Evolutionary conservation across 2,888 invertebrate species (phyloP), one percentile per base, ranked within the genome.

Genomic region (Synanthedon andrenaeformis): DNA sequence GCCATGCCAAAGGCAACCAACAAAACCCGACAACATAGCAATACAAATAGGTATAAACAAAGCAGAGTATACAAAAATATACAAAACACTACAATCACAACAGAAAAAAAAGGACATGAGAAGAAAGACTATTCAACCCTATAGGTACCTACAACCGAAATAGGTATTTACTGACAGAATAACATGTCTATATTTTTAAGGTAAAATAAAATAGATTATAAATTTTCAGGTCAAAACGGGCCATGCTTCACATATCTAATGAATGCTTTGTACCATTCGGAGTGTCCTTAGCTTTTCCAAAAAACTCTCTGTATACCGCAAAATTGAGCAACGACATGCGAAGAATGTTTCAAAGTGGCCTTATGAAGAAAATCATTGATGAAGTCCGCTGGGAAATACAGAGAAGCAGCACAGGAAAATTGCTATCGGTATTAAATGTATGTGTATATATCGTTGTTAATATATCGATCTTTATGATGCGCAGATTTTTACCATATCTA

Each of bases 351-450:
- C 92, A 94, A 72, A 89, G 89, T 60, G 95, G 95, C 1, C 76
- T 94, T 4, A 62, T 92, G 17, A 72, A 79, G 28, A 94, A 94
- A 80, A 88, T 94, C 6, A 78, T 83, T 19, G 87, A 89, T 54
- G 94, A 94, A 69, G 90, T 94, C 0, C 90, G 91, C 54, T 94
- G 93, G 92, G 89, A 90, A 58, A 90, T 92, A 77, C 91, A 92
- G 68, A 85, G 92, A 54, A 90, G 89, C 50, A 68, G 87, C 0
- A 79, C 89, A 5, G 93, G 92, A 52, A 89, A 89, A 64, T 74
- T 91, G 6, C 70, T 93, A 48, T 90, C 93, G 67, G 93, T 93
- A 70, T 64, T 45, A 13, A 45, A 13, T 11, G 11, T 17, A 17
- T 17, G 3, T 19, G 3, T 45, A 45, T 41, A 54, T 41, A 41